These are phyloP conservation scores for Anthopleura xanthogrammica DNA, from an alignment of 92 coral and sea anemone species.

Conservation along the genomic window DNA sequence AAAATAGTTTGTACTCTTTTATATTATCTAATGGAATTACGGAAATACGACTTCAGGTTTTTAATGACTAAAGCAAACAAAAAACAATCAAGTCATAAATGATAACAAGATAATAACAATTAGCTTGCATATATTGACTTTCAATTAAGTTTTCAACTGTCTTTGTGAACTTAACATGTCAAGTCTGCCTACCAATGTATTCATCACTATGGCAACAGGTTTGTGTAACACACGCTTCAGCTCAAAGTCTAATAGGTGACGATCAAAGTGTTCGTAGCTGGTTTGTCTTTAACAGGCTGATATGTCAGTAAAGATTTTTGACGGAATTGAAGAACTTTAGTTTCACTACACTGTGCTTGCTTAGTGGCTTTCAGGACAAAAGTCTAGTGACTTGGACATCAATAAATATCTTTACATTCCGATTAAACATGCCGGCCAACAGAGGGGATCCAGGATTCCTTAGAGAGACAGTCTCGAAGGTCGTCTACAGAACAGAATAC, in stretches of 20 bases:
- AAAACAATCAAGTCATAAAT: neutral
- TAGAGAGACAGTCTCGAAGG: slow-evolving; percentile 66
- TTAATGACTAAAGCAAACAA: neutral
- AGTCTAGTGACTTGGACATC: too few relatives aligned
- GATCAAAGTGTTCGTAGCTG: neutral
- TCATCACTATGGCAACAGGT: neutral
- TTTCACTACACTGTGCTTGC: neutral
- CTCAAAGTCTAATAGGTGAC: neutral
- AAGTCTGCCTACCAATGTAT: neutral
- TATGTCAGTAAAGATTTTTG: too few relatives aligned
- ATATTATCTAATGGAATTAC: too few relatives aligned
- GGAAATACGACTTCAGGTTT: neutral
- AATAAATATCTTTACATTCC: neutral
- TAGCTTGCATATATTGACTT: neutral
- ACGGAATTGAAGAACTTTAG: neutral
- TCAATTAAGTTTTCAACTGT: neutral
- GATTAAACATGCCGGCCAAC: slow-evolving; percentile 36
- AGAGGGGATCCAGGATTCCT: slow-evolving; percentile 50
- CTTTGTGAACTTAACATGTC: neutral
- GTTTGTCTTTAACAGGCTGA: too few relatives aligned
- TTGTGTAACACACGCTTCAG: slow-evolving; percentile 3
- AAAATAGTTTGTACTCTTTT: too few relatives aligned
- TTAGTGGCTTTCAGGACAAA: too few relatives aligned
- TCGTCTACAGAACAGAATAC: slow-evolving; percentile 71
- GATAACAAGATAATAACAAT: neutral